Conservation (phyloP, 2,888 invertebrate species). For the Mythimna impura region DNA sequence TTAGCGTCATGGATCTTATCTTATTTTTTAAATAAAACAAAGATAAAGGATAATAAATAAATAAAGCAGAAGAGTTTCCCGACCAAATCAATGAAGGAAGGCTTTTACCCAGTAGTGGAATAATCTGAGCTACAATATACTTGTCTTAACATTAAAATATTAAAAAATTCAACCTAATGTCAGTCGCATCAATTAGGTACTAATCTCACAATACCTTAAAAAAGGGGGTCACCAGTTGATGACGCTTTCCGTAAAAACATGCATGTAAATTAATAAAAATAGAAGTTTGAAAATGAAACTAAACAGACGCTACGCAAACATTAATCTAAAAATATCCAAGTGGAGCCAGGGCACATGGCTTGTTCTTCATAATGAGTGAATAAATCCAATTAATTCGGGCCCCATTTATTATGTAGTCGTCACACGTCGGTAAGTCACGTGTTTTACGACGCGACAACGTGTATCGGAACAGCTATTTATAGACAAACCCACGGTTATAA, state of each 20-base stretch:
- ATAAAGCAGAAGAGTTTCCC: no score
- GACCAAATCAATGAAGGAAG: no score
- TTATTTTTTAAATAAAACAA: no score
- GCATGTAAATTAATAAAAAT: not conserved
- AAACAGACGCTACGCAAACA: not conserved
- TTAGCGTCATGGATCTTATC: no score
- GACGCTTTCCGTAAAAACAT: not conserved
- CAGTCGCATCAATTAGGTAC: no score
- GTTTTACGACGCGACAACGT: constrained; percentile 45
- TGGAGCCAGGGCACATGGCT: not conserved
- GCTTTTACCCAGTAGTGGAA: no score
- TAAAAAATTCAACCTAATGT: no score
- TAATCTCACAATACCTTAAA: no score
- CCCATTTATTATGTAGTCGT: constrained; percentile 37
- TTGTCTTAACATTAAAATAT: no score
- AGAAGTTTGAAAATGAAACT: constrained; percentile 5
- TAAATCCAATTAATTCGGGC: constrained; percentile 47
- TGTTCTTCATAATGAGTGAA: constrained; percentile 41
- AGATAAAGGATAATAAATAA: no score
- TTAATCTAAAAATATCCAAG: constrained; percentile 16
- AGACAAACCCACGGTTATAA: constrained; percentile 27
- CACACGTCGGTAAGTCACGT: constrained; percentile 38
- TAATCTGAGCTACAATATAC: no score
- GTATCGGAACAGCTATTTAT: constrained; percentile 38
- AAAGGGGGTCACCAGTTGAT: no score